phyloP scores from a whole-genome alignment of 1,140 invertebrate genomes.

The Anthonomus grandis region DNA sequence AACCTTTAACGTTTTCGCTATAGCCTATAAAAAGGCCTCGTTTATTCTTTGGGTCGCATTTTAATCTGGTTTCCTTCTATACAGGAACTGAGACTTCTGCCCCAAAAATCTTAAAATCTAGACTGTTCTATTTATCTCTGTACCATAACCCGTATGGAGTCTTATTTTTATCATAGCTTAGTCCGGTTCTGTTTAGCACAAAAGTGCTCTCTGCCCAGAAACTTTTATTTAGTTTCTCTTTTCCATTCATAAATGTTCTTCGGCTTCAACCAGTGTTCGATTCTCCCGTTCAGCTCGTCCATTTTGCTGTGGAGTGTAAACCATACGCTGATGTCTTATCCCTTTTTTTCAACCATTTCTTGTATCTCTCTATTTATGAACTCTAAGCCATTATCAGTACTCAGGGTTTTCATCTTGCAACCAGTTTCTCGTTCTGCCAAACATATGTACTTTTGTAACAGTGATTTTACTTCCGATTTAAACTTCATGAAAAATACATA shows the following conservation, averaged over 20 bases:
- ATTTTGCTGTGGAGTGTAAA: not conserved
- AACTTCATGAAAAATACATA: conserved; percentile 35
- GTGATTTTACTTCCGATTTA: conserved; percentile 31
- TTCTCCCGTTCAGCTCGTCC: conserved; percentile 47
- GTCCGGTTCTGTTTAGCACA: too few species aligned
- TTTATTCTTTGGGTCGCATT: too few species aligned
- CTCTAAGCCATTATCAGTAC: conserved; percentile 51
- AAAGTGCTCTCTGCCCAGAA: too few species aligned
- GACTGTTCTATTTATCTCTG: too few species aligned
- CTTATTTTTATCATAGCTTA: too few species aligned
- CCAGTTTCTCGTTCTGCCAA: conserved; percentile 42
- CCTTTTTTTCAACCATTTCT: conserved; percentile 35
- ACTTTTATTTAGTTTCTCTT: too few species aligned
- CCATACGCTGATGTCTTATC: conserved; percentile 44
- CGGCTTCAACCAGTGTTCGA: conserved; percentile 50
- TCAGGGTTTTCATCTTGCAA: conserved; percentile 42
- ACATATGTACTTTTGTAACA: conserved; percentile 40
- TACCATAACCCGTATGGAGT: too few species aligned
- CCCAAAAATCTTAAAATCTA: too few species aligned
- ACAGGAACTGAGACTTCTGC: too few species aligned
- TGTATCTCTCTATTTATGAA: conserved; percentile 45
- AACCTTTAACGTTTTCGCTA: conserved; percentile 14
- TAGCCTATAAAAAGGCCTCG: not conserved
- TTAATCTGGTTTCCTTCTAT: too few species aligned
- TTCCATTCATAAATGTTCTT: conserved; percentile 44